These are phyloP conservation scores for Pterostichus madidus DNA, from an alignment of 2,888 invertebrate species.

Conservation along the genomic window DNA sequence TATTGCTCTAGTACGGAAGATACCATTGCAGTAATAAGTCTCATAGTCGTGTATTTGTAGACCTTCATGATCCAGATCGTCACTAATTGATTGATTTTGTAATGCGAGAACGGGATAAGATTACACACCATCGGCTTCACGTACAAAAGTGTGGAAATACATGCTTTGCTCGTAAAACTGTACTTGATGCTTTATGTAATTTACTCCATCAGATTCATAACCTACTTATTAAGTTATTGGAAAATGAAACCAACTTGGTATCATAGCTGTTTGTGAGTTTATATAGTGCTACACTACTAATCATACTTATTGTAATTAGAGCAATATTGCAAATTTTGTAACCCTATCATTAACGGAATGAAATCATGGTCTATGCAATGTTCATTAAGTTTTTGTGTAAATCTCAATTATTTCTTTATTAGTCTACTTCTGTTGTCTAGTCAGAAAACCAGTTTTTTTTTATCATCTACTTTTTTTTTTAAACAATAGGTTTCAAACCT, in stretches of 20 bases:
- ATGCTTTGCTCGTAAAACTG: conserved; percentile 41
- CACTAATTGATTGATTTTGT: conserved; percentile 59
- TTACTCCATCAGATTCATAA: conserved; percentile 39
- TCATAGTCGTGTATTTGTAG: conserved; percentile 31
- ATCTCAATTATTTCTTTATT: not conserved
- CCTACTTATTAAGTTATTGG: conserved; percentile 52
- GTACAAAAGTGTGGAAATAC: conserved; percentile 54
- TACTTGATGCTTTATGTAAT: conserved; percentile 51
- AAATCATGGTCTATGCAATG: conserved; percentile 6
- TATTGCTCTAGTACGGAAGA: conserved; percentile 32
- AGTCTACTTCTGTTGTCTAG: too few species aligned
- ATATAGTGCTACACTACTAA: not conserved
- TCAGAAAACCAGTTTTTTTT: not conserved
- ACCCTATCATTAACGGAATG: conserved; percentile 26
- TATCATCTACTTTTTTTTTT: not conserved
- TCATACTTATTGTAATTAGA: conserved; percentile 35
- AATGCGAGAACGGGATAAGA: conserved; percentile 55
- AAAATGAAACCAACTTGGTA: conserved; percentile 35
- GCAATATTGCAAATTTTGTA: conserved; percentile 34
- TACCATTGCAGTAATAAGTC: conserved; percentile 33
- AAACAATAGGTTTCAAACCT: not conserved
- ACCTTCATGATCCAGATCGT: conserved; percentile 57
- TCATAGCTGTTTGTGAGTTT: conserved; percentile 2
- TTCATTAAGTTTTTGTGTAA: not conserved
- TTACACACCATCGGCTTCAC: conserved; percentile 36